Evolutionary conservation across 64 coral and sea anemone genomes (phyloP).

Genomic region (Anthopleura sola): DNA sequence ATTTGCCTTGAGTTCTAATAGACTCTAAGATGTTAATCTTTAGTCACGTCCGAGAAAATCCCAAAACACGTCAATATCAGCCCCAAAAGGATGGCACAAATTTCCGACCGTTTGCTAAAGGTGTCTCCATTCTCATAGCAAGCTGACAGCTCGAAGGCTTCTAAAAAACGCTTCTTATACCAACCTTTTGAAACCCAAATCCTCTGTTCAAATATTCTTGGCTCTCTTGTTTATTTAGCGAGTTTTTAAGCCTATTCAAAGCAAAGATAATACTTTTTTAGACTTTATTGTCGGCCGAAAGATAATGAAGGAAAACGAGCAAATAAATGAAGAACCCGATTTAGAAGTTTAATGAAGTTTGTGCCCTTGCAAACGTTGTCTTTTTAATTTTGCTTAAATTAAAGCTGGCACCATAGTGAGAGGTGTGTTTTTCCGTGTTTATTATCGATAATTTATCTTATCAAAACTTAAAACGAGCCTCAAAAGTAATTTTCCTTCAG

Average conservation of each 20-base stretch:
- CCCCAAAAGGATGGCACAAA: neutral
- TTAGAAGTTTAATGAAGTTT: constrained; percentile 12
- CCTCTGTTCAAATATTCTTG: neutral
- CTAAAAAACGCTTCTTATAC: neutral
- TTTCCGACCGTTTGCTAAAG: constrained; percentile 17
- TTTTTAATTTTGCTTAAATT: neutral
- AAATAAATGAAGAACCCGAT: neutral
- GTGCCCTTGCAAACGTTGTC: neutral
- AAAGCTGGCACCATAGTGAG: neutral
- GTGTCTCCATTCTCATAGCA: constrained; percentile 6
- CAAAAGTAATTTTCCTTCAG: neutral
- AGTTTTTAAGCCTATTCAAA: neutral
- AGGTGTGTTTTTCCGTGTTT: neutral
- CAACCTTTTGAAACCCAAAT: neutral
- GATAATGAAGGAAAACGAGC: neutral
- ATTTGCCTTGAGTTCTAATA: constrained; percentile 15
- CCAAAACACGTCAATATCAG: constrained; percentile 5
- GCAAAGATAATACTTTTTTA: constrained; percentile 1
- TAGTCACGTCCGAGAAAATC: constrained; percentile 6
- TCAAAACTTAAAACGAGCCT: constrained; percentile 3
- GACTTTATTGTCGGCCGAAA: constrained; percentile 2
- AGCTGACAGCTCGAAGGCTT: neutral
- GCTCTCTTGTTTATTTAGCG: neutral
- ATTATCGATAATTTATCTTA: constrained; percentile 3
- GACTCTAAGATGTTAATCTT: constrained; percentile 9